phyloP scores from a whole-genome alignment of 2,113 vertebrate genomes.

The Urocitellus parryii region DNA sequence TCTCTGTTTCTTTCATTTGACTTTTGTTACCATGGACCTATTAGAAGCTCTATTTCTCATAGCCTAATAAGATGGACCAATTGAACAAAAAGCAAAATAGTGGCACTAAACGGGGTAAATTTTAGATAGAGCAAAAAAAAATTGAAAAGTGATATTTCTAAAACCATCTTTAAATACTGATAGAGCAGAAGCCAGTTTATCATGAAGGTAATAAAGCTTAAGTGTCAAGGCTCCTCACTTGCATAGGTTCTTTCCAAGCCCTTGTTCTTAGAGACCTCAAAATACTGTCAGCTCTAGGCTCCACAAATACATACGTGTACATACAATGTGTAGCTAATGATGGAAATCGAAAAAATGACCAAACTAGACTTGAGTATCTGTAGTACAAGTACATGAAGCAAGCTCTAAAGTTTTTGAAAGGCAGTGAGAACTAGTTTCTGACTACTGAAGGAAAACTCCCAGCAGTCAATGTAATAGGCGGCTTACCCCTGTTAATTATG shows the following conservation, averaged over 20 bases:
- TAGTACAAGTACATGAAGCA: not conserved
- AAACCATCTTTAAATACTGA: not conserved
- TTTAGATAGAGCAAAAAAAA: not conserved
- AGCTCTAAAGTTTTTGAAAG: not conserved
- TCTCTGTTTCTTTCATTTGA: constrained; percentile 3
- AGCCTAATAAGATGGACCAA: not conserved
- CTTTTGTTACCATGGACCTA: not conserved
- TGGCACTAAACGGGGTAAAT: not conserved
- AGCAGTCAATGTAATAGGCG: too few species aligned
- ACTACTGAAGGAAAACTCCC: not conserved
- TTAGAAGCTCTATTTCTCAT: not conserved
- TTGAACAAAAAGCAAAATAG: not conserved
- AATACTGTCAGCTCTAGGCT: not conserved
- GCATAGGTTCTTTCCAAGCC: not conserved
- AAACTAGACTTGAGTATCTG: not conserved
- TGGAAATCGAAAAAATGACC: not conserved
- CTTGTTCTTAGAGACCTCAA: not conserved
- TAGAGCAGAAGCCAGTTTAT: not conserved
- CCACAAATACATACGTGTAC: not conserved
- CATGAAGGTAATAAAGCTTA: not conserved
- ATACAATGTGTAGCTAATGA: not conserved
- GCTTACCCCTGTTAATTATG: not conserved
- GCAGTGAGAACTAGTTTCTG: not conserved
- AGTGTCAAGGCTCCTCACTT: not conserved
- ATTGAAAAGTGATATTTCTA: not conserved